Conservation (phyloP, 2,888 invertebrate genomes). For the Apocheima hispidaria region DNA sequence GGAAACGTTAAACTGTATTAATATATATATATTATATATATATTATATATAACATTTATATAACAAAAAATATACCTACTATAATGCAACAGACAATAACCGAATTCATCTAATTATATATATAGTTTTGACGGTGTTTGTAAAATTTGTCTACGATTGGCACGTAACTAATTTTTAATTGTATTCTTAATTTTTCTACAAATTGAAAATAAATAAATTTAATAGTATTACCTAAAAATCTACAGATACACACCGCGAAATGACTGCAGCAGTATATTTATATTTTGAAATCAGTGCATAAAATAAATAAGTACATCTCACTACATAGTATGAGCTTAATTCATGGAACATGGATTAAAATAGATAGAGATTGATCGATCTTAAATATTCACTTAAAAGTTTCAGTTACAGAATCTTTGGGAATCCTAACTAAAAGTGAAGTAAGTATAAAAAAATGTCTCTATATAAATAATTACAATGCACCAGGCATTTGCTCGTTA, state of each 20-base stretch:
- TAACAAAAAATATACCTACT: conserved; percentile 58
- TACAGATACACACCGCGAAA: conserved; percentile 45
- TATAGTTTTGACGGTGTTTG: conserved; percentile 42
- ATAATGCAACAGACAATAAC: conserved; percentile 59
- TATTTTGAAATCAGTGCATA: conserved; percentile 56
- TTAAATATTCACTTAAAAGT: conserved; percentile 43
- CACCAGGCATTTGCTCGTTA: conserved; percentile 69
- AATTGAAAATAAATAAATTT: conserved; percentile 49
- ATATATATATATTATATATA: conserved; percentile 63
- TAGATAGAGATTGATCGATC: conserved; percentile 31
- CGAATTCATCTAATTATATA: conserved; percentile 50
- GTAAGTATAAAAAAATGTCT: conserved; percentile 71
- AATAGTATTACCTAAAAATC: conserved; percentile 44
- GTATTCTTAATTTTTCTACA: conserved; percentile 58
- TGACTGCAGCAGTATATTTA: conserved; percentile 42
- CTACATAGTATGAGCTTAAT: conserved; percentile 66
- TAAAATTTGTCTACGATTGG: conserved; percentile 72
- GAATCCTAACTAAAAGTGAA: conserved; percentile 63
- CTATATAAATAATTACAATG: conserved; percentile 73
- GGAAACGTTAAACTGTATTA: conserved; percentile 59
- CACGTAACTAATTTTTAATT: conserved; percentile 61
- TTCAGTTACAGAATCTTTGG: conserved; percentile 51
- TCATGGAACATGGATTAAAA: conserved; percentile 51
- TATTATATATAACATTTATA: conserved; percentile 43
- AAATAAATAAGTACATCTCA: conserved; percentile 72